Percentiles rank a stretch among this genome's conserved stretches.
Conservation (phyloP, 2,797 vertebrate genomes). For the Crax fasciolata region DNA sequence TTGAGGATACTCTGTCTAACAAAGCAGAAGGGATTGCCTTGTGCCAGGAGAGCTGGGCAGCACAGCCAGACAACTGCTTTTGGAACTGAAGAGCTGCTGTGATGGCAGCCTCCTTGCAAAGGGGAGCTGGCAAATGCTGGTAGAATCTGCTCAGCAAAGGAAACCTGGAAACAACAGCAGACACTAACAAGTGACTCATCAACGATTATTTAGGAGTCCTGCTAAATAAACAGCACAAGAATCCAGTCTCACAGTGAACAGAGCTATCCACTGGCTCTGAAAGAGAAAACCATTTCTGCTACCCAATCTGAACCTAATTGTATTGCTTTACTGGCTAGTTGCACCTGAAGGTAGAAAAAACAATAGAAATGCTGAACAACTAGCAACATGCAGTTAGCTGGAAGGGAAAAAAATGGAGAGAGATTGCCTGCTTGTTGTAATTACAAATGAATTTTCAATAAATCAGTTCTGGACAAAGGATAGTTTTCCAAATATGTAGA, state of each 20-base stretch:
- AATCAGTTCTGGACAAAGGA: background rate
- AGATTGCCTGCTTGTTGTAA: background rate
- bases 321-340: background rate
- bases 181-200: constrained; percentile 20
- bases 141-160: constrained; percentile 10
- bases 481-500: background rate
- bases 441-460: background rate
- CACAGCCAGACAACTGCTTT: background rate
- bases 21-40: constrained; percentile 3
- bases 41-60: background rate
- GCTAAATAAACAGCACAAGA: constrained; percentile 23
- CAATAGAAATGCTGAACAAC: background rate
- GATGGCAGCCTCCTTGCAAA: background rate
- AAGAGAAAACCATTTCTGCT: background rate
- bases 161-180: constrained; percentile 36
- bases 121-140: background rate
- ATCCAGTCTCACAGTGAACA: background rate
- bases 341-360: background rate
- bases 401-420: background rate
- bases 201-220: constrained; percentile 22
- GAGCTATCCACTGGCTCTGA: background rate
- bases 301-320: background rate
- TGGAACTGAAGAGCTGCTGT: background rate
- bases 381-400: background rate
- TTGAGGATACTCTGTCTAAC: background rate